A percentile compares a stretch with the other conserved stretches of the same genome.
Conservation (phyloP, 1,140 invertebrate species). For the Vanessa tameamea region DNA sequence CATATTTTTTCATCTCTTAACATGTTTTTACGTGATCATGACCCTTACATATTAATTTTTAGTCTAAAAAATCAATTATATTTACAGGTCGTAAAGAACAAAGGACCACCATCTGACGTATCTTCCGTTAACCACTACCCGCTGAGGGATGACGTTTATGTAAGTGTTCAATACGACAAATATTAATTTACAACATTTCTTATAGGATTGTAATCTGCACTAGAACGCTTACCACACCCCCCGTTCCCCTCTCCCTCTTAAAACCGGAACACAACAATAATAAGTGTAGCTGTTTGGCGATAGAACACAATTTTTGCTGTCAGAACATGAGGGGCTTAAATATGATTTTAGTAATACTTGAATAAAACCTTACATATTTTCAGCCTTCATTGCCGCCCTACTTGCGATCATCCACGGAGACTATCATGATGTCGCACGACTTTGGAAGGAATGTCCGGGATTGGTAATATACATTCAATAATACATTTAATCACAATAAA, state of each 20-base stretch:
- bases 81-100: slow-evolving; percentile 68
- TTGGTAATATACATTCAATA: slow-evolving; percentile 44
- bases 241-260: too few relatives aligned
- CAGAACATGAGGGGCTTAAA: too few relatives aligned
- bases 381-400: slow-evolving; percentile 69
- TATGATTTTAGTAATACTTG: background rate
- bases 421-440: slow-evolving; percentile 65
- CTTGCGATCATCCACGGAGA: slow-evolving; percentile 66
- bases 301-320: background rate
- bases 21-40: too few relatives aligned
- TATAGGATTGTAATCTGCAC: too few relatives aligned
- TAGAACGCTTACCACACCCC: too few relatives aligned
- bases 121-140: slow-evolving; percentile 50
- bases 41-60: too few relatives aligned
- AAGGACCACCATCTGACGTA: slow-evolving; percentile 61
- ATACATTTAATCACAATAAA: too few relatives aligned
- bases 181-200: too few relatives aligned
- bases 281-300: too few relatives aligned
- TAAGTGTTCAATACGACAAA: slow-evolving; percentile 43
- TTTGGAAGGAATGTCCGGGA: slow-evolving; percentile 52
- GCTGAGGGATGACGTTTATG: slow-evolving; percentile 62
- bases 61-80: background rate
- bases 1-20: too few relatives aligned
- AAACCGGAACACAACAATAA: too few relatives aligned
- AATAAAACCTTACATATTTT: slow-evolving; percentile 28